Evolutionary conservation across 1,140 invertebrate genomes (phyloP), one percentile per base, ranked within the genome.

Genomic region (Brevipalpus yothersi): DNA sequence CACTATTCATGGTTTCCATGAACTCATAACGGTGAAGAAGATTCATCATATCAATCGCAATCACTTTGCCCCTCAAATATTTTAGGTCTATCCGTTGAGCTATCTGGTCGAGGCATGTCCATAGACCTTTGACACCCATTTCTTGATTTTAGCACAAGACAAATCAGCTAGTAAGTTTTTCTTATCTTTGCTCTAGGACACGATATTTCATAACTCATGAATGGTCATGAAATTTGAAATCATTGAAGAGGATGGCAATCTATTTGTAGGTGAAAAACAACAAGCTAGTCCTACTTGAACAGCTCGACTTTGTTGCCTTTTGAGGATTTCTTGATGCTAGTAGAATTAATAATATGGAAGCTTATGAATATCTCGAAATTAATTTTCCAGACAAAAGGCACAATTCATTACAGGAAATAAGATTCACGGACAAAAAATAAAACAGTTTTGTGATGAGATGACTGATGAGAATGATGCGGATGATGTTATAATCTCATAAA

Each of bases 171-270:
- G 85, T 10, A 70, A 76, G 49, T 80, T 80, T 12, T 83, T 81
- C 65, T 78, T 78, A 15, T 72, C 86, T 4, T 73, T 80, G 61
- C 75, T 4, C 58, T 69, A 1, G 19, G 55, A 11, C 59, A 56
- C 9, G 68, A 69, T 59, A 53, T 69, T 3, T 51, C 56, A 17
- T 68, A 65, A 1, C 47, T 67, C 17, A 59, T 64, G 15, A 64
- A 54, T 5, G 85, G 86, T 3, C 87, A 92, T 74, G 77, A 81
- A 67, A 91, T 87, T 0, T n/a, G 87, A 92, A 76, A 91, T 91
- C 63, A 87, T 87, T 61, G 87, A 91, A 74, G 89, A 92, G 21
- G 57, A 43, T 12, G 39, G 45, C n/a, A 58, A 58, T 42, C 4
- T 58, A 19, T 69, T 65, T 47, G 57, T 63, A 49, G 56, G 56